phyloP scores from a whole-genome alignment of 2,888 invertebrate species.

The Corbicula japonica region DNA sequence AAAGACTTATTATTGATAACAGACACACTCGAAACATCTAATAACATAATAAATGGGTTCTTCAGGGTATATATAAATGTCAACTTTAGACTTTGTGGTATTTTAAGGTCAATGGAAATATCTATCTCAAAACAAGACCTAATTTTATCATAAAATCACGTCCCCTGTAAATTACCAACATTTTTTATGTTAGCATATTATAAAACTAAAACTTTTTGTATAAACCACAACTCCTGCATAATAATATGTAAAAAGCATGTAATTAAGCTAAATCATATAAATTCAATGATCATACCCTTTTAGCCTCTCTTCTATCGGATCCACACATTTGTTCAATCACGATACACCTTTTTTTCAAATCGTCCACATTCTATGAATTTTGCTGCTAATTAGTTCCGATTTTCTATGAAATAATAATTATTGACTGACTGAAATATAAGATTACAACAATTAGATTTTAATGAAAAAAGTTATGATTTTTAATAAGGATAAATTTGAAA shows the following conservation, averaged over 20 bases:
- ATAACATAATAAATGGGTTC: no score
- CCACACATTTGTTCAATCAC: constrained; percentile 11
- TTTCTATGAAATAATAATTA: not conserved
- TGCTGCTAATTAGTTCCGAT: not conserved
- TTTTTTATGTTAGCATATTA: not conserved
- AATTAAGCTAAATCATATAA: not conserved
- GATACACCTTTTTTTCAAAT: not conserved
- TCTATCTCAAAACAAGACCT: no score
- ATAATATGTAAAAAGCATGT: not conserved
- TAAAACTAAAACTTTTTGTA: not conserved
- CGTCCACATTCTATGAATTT: not conserved
- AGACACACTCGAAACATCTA: no score
- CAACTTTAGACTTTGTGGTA: no score
- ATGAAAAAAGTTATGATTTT: no score
- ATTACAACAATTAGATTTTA: no score
- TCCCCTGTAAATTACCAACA: not conserved
- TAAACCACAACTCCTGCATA: not conserved
- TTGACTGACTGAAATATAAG: no score
- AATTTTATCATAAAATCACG: not conserved
- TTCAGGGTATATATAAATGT: no score
- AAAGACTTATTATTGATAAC: no score
- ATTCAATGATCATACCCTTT: constrained; percentile 2
- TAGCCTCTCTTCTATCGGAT: constrained; percentile 4
- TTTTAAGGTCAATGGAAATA: no score
- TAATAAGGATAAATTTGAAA: no score